phyloP scores from a whole-genome alignment of 2,797 vertebrate genomes.

The Falco cherrug region DNA sequence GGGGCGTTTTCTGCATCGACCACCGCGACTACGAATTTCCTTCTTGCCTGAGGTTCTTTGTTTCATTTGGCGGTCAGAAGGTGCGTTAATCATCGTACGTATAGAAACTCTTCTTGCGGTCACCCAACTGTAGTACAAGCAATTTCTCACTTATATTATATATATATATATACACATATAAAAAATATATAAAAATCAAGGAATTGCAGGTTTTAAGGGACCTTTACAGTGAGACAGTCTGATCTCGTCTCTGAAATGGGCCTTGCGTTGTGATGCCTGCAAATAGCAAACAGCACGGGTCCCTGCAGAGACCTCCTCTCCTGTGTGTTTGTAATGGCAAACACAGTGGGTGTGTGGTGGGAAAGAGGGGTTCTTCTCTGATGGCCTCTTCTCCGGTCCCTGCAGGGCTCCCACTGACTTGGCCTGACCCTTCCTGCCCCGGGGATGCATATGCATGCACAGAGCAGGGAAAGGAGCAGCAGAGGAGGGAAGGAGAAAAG shows the following conservation, averaged over 20 bases:
- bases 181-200: too few species aligned
- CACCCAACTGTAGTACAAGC: rapidly evolving
- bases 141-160: neutral
- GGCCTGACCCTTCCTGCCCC: neutral
- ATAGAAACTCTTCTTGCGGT: rapidly evolving
- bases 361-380: neutral
- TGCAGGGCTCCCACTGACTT: rapidly evolving
- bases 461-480: neutral
- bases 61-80: neutral
- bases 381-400: neutral
- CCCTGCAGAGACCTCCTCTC: neutral
- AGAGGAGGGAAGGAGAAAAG: neutral
- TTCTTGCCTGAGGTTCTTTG: neutral
- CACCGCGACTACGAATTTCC: rapidly evolving
- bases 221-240: neutral
- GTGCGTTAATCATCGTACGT: rapidly evolving
- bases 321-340: rapidly evolving
- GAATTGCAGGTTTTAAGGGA: neutral
- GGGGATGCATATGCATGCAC: rapidly evolving
- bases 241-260: neutral
- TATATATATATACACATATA: too few species aligned
- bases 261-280: neutral
- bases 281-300: too few species aligned
- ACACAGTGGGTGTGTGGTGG: neutral
- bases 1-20: rapidly evolving